Evolutionary conservation across 2,888 invertebrate genomes (phyloP), one percentile per base, ranked within the genome.

Genomic region (Galeopsomyia nigrocyanea): DNA sequence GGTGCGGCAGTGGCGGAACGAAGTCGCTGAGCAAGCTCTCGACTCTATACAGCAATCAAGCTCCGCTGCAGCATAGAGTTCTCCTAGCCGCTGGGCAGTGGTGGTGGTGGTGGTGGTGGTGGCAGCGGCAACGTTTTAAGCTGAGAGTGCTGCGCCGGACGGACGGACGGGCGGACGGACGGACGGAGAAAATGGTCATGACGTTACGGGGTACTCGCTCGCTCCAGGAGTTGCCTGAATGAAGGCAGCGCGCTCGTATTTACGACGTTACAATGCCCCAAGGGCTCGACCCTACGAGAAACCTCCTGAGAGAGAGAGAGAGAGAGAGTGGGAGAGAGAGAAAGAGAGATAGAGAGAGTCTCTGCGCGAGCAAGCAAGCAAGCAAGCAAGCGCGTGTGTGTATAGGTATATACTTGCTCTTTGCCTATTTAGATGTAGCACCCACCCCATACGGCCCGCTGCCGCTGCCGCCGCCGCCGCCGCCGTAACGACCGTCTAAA

Each of bases 241-340:
- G 22, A 56, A 65, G 47, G 10, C n/a, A 26, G 16, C 7, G 57
- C 10, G 71, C 68, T 70, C 82, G 82, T 86, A 86, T 86, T 86
- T 86, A 86, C 85, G 84, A 84, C 81, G 83, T 84, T 86, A 85
- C 86, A 85, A 85, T 86, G 81, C 86, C 86, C 85, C 79, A 80
- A 77, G 85, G 85, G 82, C 84, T 85, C 84, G 84, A 83, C 74
- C 68, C 65, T 68, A 26, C 13, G 63, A 61, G 66, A 46, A 21
- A n/a, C 50, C 21, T 46, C 66, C 51, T 53, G 14, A 39, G 26
- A 57, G 31, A n/a, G n/a, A n/a, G n/a, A n/a, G n/a, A n/a, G n/a
- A n/a, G n/a, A n/a, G n/a, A 50, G 16, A 26, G 17, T 39, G n/a
- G n/a, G n/a, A n/a, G n/a, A n/a, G n/a, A n/a, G n/a, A n/a, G n/a